phyloP scores from a whole-genome alignment of 2,888 invertebrate genomes.

The Cataglyphis altisquamis region DNA sequence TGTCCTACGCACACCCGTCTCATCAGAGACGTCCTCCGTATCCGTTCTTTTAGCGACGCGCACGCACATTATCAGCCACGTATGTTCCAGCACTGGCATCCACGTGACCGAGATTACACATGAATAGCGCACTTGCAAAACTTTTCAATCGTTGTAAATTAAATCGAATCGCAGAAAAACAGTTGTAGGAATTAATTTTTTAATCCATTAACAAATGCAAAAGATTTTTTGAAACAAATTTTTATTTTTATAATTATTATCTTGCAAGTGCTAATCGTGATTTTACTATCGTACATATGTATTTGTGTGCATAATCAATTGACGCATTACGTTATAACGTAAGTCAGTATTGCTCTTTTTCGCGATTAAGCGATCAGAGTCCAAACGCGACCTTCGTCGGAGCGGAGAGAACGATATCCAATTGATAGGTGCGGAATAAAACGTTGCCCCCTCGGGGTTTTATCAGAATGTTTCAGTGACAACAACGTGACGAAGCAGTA shows the following conservation, averaged over 20 bases:
- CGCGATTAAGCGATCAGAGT: constrained; percentile 53
- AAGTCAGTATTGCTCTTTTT: constrained; percentile 48
- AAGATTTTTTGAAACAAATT: not conserved
- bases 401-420: constrained; percentile 64
- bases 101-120: constrained; percentile 63
- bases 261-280: not conserved
- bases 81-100: constrained; percentile 14
- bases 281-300: not conserved
- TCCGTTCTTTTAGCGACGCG: constrained; percentile 51
- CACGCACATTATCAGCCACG: constrained; percentile 4
- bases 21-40: constrained; percentile 60
- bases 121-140: constrained; percentile 26
- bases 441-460: constrained; percentile 56
- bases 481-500: constrained; percentile 43
- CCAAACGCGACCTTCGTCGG: constrained; percentile 65
- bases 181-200: not conserved
- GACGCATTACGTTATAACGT: constrained; percentile 9
- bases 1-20: constrained; percentile 54
- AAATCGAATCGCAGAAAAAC: not conserved
- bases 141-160: constrained; percentile 38
- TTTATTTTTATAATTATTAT: not conserved
- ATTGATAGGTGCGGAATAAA: constrained; percentile 67
- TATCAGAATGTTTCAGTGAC: constrained; percentile 61
- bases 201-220: not conserved
- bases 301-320: constrained; percentile 18